Percentiles rank a stretch among this genome's conserved stretches.
Conservation (phyloP, 2,888 invertebrate species). For the Drosophila conformis region DNA sequence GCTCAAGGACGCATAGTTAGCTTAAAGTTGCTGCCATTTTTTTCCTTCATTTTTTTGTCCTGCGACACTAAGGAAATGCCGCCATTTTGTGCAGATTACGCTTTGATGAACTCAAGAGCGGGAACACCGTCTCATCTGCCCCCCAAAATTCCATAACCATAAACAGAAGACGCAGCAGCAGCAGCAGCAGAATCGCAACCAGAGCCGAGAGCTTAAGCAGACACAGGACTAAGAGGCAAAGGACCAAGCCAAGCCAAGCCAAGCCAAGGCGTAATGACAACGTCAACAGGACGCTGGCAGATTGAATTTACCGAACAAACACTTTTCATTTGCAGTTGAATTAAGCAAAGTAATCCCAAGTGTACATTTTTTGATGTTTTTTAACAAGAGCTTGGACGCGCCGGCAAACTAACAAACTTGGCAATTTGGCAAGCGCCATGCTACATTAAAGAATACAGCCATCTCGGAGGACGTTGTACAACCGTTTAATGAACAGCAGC, state of each 20-base stretch:
- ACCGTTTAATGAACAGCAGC: slow-evolving; percentile 26
- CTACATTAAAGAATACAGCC: slow-evolving; percentile 35
- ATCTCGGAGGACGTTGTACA: not conserved
- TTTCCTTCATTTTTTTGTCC: slow-evolving; percentile 1
- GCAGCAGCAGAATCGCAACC: not conserved
- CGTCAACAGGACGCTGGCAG: slow-evolving; percentile 71
- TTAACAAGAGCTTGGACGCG: slow-evolving; percentile 27
- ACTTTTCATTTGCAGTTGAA: slow-evolving; percentile 80
- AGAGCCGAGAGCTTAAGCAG: slow-evolving; percentile 14
- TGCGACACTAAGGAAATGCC: slow-evolving; percentile 66
- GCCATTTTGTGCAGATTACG: slow-evolving; percentile 79
- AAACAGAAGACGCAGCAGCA: slow-evolving; percentile 9
- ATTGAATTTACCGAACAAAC: slow-evolving; percentile 79
- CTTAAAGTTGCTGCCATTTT: slow-evolving; percentile 68
- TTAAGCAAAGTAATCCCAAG: slow-evolving; percentile 78
- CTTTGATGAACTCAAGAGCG: slow-evolving; percentile 69
- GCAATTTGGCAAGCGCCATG: slow-evolving; percentile 32
- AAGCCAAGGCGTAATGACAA: slow-evolving; percentile 65
- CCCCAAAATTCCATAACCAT: slow-evolving; percentile 36
- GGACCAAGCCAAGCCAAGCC: slow-evolving; percentile 24
- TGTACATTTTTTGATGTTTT: slow-evolving; percentile 52
- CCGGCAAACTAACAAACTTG: slow-evolving; percentile 46
- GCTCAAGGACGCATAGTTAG: slow-evolving; percentile 62
- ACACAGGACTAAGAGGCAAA: slow-evolving; percentile 22
- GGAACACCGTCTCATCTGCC: slow-evolving; percentile 18